Evolutionary conservation across 2,888 invertebrate species (phyloP), one percentile per base, ranked within the genome.

Genomic region (Brachynemurus nebulosus): DNA sequence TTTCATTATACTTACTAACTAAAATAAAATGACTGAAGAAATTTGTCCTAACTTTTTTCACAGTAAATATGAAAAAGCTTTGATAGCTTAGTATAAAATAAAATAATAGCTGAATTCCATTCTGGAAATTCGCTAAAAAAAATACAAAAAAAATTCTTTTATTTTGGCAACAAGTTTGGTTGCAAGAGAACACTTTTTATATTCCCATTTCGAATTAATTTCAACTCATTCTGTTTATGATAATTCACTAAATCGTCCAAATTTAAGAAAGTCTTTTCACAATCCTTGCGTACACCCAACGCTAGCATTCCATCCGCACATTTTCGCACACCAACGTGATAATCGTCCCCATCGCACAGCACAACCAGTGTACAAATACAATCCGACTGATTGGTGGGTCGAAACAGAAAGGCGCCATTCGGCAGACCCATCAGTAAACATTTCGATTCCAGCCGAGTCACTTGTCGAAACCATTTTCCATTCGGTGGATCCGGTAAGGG

Each of bases 401-500:
- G 37, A 30, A 44, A 44, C 27, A 44, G 7, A 30, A 44, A 44
- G 4, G 25, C 12, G 9, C 44, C 44, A 37, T 44, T 18, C 18
- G 21, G 23, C 18, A 12, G 11, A 20, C 35, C 35, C 11, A 21
- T 6, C 2, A 38, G 18, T 12, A 27, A 14, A 7, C 27, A n/a
- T 20, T 12, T 30, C 14, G 37, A n/a, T 3, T 8, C n/a, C 5
- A n/a, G 2, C 5, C 37, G 38, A 14, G 16, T 3, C 14, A 42
- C 20, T 14, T 34, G 33, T 9, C 16, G 5, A 5, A 40, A 23
- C 14, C 17, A 25, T 17, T 27, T 12, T 17, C 35, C 20, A 2
- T 5, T 4, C 40, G 11, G 38, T 17, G 9, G n/a, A 30, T 4
- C 30, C 2, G 30, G 30, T 11, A 30, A 11, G n/a, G 30, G 30